Evolutionary conservation across 2,888 invertebrate genomes (phyloP).

Genomic region (Gymnosoma rotundatum): DNA sequence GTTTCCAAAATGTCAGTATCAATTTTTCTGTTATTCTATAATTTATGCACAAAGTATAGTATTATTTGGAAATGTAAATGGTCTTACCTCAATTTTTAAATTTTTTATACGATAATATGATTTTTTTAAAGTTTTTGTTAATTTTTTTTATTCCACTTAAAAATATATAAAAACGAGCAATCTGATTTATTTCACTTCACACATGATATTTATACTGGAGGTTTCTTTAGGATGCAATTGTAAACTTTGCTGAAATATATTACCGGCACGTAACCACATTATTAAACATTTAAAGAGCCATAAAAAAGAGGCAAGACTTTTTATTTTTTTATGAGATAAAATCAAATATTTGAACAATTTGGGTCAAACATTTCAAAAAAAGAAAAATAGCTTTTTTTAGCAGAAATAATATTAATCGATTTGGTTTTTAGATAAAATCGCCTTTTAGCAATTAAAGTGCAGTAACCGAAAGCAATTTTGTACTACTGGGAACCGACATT

Average conservation of each 20-base stretch:
- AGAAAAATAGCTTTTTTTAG: conserved; percentile 11
- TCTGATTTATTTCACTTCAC: conserved; percentile 49
- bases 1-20: too few relatives aligned
- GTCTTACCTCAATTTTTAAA: conserved; percentile 14
- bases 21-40: too few relatives aligned
- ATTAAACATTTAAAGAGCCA: conserved; percentile 48
- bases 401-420: neutral
- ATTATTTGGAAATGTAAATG: too few relatives aligned
- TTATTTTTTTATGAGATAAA: conserved; percentile 5
- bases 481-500: conserved; percentile 4
- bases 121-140: neutral
- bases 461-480: conserved; percentile 36
- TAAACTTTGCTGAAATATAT: conserved; percentile 28
- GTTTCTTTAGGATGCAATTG: conserved; percentile 27
- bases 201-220: conserved; percentile 34
- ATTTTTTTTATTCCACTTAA: neutral
- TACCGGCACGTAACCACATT: conserved; percentile 66
- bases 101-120: neutral
- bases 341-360: conserved; percentile 35
- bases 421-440: conserved; percentile 4
- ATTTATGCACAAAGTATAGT: too few relatives aligned
- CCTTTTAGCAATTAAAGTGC: conserved; percentile 20
- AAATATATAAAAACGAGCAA: conserved; percentile 15
- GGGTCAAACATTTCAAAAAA: conserved; percentile 51
- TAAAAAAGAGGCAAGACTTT: conserved; percentile 41